These are phyloP conservation scores for Zaprionus capensis DNA, from an alignment of 1,140 invertebrate genomes.

Conservation along the genomic window DNA sequence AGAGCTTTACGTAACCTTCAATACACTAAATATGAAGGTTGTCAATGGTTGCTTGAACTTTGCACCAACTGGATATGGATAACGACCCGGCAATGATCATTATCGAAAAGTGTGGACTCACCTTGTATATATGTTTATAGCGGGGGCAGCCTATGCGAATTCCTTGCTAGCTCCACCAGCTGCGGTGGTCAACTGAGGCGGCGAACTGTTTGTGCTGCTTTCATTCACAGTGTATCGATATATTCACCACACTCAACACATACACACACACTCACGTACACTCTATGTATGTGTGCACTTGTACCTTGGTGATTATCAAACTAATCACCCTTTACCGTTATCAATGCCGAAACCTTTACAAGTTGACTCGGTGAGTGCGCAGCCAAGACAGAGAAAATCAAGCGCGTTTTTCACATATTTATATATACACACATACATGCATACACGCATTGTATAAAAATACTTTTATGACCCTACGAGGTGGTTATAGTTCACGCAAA, in stretches of 20 bases:
- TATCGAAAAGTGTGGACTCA: slow-evolving; percentile 18
- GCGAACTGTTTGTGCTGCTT: slow-evolving; percentile 20
- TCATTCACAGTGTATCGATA: slow-evolving; percentile 17
- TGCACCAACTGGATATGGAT: slow-evolving; percentile 1
- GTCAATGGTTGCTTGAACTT: slow-evolving; percentile 3
- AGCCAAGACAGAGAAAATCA: slow-evolving; percentile 31
- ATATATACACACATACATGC: slow-evolving; percentile 7
- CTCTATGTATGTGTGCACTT: not conserved
- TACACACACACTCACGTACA: not conserved
- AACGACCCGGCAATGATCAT: not conserved
- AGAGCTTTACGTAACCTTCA: slow-evolving; percentile 25
- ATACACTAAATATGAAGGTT: not conserved
- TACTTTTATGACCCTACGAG: slow-evolving; percentile 28
- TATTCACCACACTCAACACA: not conserved
- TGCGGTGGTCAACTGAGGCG: slow-evolving; percentile 50
- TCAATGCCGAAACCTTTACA: slow-evolving; percentile 2
- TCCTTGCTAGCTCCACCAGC: slow-evolving; percentile 33
- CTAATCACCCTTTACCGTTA: slow-evolving; percentile 50
- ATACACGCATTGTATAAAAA: not conserved
- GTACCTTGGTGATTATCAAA: slow-evolving; percentile 24
- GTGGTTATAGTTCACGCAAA: slow-evolving; percentile 36
- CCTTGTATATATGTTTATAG: slow-evolving; percentile 2
- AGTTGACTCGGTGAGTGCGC: not conserved
- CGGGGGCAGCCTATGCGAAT: not conserved
- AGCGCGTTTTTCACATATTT: slow-evolving; percentile 15